Conservation (phyloP, 2,797 vertebrate genomes). For the Rhinogobio ventralis region DNA sequence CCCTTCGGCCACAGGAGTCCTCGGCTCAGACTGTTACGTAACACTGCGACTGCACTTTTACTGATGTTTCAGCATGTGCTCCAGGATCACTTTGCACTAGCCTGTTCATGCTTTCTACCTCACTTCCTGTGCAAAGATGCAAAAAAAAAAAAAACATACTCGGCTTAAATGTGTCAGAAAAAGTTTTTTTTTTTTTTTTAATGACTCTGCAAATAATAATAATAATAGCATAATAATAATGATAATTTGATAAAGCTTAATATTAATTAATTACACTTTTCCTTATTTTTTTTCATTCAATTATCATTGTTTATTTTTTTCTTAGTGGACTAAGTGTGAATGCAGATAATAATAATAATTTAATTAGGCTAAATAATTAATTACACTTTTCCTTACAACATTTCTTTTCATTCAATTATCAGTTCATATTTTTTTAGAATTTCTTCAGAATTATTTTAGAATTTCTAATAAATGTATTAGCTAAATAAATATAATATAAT, state of each 20-base stretch:
- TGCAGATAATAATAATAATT: neutral
- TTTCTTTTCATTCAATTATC: neutral
- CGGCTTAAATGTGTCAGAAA: neutral
- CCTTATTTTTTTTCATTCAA: neutral
- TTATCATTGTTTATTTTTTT: neutral
- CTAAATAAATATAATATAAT: neutral
- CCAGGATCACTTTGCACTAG: conserved; percentile 4
- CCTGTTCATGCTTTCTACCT: neutral
- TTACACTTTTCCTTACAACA: neutral
- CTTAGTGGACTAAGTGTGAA: no score
- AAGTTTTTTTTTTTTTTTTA: no score
- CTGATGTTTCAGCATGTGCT: conserved; percentile 30
- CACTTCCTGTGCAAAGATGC: conserved; percentile 2
- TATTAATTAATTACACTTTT: neutral
- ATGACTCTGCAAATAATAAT: neutral
- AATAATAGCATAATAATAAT: no score
- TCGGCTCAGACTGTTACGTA: conserved; percentile 11
- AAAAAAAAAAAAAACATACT: neutral
- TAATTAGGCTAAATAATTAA: neutral
- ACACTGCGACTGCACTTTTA: conserved; percentile 22
- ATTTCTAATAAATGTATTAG: no score
- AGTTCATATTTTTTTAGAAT: no score
- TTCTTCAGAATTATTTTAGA: no score
- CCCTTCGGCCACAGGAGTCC: conserved; percentile 3
- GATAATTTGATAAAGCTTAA: neutral